Evolutionary conservation across 2,888 invertebrate species (phyloP).

Genomic region (Athripsodes cinereus): DNA sequence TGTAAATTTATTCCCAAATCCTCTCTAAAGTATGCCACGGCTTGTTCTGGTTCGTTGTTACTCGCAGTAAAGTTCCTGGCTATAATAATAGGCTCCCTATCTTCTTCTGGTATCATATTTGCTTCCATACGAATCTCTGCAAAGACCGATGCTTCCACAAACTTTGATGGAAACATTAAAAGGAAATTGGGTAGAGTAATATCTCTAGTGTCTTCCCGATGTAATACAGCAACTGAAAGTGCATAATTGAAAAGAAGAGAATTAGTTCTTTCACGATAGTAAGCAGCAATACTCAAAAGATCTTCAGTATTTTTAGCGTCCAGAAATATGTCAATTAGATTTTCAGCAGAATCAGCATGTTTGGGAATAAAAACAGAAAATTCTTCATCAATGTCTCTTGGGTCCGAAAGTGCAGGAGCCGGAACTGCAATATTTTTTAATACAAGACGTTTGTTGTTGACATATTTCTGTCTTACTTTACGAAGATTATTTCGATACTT

Average conservation of each 20-base stretch:
- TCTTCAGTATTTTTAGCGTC: slow-evolving; percentile 66
- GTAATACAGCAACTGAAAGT: slow-evolving; percentile 64
- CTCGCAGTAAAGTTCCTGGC: slow-evolving; percentile 71
- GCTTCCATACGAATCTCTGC: slow-evolving; percentile 63
- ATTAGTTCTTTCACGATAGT: slow-evolving; percentile 64
- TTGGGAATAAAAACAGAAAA: slow-evolving; percentile 68
- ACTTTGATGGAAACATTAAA: slow-evolving; percentile 77
- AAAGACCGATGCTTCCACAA: slow-evolving; percentile 68
- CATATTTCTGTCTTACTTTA: background rate
- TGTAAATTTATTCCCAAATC: slow-evolving; percentile 81
- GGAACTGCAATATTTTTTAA: slow-evolving; percentile 59
- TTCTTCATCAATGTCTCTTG: slow-evolving; percentile 55
- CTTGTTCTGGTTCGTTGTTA: slow-evolving; percentile 69
- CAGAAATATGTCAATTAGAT: slow-evolving; percentile 63
- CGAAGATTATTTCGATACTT: background rate
- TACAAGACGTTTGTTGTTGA: slow-evolving; percentile 38
- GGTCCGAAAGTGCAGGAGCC: slow-evolving; percentile 54
- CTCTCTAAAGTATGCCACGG: slow-evolving; percentile 77
- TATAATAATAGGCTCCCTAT: slow-evolving; percentile 52
- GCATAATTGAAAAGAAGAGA: slow-evolving; percentile 71
- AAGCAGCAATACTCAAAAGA: slow-evolving; percentile 59
- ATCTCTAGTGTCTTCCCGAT: slow-evolving; percentile 63
- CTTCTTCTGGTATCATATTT: slow-evolving; percentile 52
- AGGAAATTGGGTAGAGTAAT: slow-evolving; percentile 66
- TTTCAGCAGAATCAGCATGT: slow-evolving; percentile 59